Base-by-base conservation (phyloP, 2,113 vertebrate genomes). In the Notarius quadriscutis region DNA sequence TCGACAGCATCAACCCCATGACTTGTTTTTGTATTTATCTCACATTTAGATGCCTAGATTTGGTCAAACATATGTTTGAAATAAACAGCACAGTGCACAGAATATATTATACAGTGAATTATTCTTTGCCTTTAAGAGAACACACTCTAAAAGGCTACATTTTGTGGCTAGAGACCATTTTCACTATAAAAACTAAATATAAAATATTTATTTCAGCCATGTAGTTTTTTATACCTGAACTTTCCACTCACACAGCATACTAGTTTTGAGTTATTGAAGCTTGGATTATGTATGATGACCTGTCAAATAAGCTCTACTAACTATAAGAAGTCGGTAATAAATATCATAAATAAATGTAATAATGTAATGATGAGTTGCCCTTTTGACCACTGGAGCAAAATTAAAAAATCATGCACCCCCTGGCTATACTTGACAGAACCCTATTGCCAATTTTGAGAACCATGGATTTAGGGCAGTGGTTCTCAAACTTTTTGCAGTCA, bases 181-280 rank as follows among this genome's bases (percentile, higher is more conserved):
- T 78, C 30, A 78, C 50, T n/a, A 50, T 78, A 78, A 78, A 48
- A 53, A 53, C 10, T 50, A 51, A 50, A 75, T 51, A 51, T 51
- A 75, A 75, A 78, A 27, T 79, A 57, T 78, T 78, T 78, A 55
- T 57, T 79, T n/a, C 5, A 30, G 53, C n/a, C 77, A 57, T 27
- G 27, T 27, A 27, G 77, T 12, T 79, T 30, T 78, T 79, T 79
- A 79, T 79, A 27, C 77, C 78, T 80, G 78, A 80, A 34, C 78
- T 80, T 80, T 80, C 15, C 51, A 18, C 50, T 79, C 53, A 79
- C 5, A n/a, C 1, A 53, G 50, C 50, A 25, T 27, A 27, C 48
- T 18, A 8, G 27, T 80, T 80, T 80, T 8, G n/a, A 80, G 14
- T 80, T 58, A 34, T 58, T 58, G 12, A 55, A 7, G 51, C 25